phyloP scores from a whole-genome alignment of 2,113 vertebrate genomes.

The Cettia cetti region DNA sequence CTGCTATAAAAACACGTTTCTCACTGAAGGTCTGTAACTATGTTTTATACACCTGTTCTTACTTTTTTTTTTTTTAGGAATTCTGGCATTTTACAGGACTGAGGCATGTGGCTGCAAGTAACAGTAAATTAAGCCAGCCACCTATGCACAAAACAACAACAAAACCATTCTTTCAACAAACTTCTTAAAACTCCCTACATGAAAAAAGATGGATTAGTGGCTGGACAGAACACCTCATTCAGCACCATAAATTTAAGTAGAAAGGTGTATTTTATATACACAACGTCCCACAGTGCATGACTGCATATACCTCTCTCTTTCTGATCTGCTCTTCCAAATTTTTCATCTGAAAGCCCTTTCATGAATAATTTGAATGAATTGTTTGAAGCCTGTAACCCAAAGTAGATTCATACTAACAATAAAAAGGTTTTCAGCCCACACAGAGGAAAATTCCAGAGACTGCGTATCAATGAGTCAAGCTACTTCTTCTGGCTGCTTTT shows the following conservation, averaged over 20 bases:
- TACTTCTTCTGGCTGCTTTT: constrained; percentile 6
- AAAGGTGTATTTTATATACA: not conserved
- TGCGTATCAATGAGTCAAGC: constrained; percentile 27
- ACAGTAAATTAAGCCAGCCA: not conserved
- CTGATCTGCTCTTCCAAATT: not conserved
- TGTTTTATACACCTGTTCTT: not conserved
- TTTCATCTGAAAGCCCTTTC: constrained; percentile 4
- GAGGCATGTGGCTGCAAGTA: not conserved
- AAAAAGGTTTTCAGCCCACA: constrained; percentile 49
- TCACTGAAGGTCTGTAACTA: not conserved
- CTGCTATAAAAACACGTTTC: not conserved
- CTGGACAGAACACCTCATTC: not conserved
- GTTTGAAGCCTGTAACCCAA: constrained; percentile 5
- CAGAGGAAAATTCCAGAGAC: constrained; percentile 51
- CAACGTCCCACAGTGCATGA: not conserved
- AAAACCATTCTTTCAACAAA: not conserved
- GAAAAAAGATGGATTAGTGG: not conserved
- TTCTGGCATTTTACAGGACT: not conserved
- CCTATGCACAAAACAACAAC: not conserved
- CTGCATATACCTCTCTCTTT: not conserved
- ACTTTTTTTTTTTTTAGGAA: not conserved
- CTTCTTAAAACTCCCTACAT: not conserved
- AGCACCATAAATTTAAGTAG: not conserved
- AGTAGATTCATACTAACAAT: constrained; percentile 42
- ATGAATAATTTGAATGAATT: constrained; percentile 46